phyloP scores from a whole-genome alignment of 2,888 invertebrate genomes.

The Agonopterix alstromeriana region DNA sequence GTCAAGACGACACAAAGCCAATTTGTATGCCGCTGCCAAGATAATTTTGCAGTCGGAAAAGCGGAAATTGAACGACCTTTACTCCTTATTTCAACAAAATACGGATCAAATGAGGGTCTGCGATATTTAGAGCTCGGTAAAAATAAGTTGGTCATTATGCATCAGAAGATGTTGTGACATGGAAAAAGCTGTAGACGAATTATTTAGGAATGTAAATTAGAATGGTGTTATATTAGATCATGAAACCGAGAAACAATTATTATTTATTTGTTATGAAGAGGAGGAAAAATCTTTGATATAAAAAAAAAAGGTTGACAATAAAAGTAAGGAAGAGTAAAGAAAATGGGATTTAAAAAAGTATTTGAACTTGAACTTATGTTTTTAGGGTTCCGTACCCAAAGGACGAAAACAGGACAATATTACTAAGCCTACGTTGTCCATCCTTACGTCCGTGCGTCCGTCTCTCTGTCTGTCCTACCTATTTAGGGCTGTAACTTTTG shows the following conservation, averaged over 20 bases:
- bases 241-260: too few relatives aligned
- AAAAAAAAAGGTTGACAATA: too few relatives aligned
- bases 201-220: neutral
- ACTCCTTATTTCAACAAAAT: neutral
- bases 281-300: neutral
- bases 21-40: conserved; percentile 24
- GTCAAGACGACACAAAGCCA: conserved; percentile 44
- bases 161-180: neutral
- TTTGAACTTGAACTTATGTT: too few relatives aligned
- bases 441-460: too few relatives aligned
- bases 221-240: neutral
- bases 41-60: neutral
- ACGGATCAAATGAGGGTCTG: neutral
- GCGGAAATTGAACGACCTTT: neutral
- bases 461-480: too few relatives aligned
- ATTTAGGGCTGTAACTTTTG: too few relatives aligned
- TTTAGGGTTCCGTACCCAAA: too few relatives aligned
- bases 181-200: neutral
- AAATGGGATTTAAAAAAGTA: too few relatives aligned
- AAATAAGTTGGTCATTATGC: neutral
- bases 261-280: neutral
- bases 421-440: too few relatives aligned
- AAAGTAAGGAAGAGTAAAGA: too few relatives aligned
- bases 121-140: neutral
- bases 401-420: too few relatives aligned